Evolutionary conservation across 1,140 invertebrate species (phyloP), one percentile per base, ranked within the genome.

Genomic region (Dinothrombium tinctorium): DNA sequence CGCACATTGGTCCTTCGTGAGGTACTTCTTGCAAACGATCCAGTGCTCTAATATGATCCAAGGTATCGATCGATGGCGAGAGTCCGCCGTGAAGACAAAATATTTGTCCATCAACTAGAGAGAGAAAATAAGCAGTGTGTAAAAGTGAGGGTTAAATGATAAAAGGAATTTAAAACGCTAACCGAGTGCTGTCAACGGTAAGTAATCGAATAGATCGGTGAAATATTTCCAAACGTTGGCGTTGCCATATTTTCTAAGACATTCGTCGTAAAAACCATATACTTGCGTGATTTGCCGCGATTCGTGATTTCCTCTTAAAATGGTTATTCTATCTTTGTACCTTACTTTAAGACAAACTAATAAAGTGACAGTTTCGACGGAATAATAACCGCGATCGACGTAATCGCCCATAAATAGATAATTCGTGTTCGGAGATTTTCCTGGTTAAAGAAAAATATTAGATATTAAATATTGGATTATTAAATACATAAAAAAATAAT

Each of bases 231-330:
- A 99, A 4, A 99, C 94, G 44, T 83, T 87, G 42, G 89, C 83
- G 37, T 82, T 92, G 14, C 92, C 92, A 66, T 99, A 99, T 68
- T 99, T 99, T 49, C 92, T 69, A 42, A 96, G 62, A 59, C 94
- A 99, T 64, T 99, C 94, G 61, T 99, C 94, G 62, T 99, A 99
- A 63, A 99, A 99, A 12, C 92, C 92, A 63, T 98, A 98, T 11
- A 98, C 90, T 68, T 98, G 92, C 33, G 94, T 99, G 40, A 98
- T 99, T 65, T 99, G 92, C 53, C 94, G 65, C 35, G 82, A 90
- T 62, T 95, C 87, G 53, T 94, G 87, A 59, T 94, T 94, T 15
- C 87, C 87, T 54, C 87, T 68, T 49, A 94, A 92, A 50, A 99
- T 62, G 48, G 90, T 98, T 39, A 99, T 96, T 58, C 92, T 72